Percentiles rank a stretch among this genome's conserved stretches.
phyloP scores from a whole-genome alignment of 2,888 invertebrate species.

The Pachymerium ferrugineum region DNA sequence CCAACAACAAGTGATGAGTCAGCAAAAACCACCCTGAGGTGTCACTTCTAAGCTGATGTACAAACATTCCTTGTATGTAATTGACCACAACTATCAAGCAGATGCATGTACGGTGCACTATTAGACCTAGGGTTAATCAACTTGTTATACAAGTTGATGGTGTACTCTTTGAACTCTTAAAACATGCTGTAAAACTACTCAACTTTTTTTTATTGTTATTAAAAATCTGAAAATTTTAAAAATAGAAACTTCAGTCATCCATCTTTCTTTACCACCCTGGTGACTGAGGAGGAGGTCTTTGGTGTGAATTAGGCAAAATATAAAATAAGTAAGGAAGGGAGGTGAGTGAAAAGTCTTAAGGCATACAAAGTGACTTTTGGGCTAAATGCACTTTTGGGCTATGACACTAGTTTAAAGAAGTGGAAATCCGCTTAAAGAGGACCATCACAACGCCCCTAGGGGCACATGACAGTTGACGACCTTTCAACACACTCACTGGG shows the following conservation, averaged over 20 bases:
- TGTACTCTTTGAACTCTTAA: background rate
- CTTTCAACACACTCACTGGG: conserved; percentile 12
- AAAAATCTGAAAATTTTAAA: too few species aligned
- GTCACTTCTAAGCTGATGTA: conserved; percentile 14
- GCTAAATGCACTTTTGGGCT: conserved; percentile 18
- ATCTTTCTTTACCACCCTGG: background rate
- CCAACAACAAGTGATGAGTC: conserved; percentile 12
- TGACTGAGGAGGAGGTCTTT: background rate
- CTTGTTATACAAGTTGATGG: background rate
- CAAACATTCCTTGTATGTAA: conserved; percentile 18
- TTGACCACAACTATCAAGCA: background rate
- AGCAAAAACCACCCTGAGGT: conserved; percentile 10
- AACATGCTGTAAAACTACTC: too few species aligned
- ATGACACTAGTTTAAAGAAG: conserved; percentile 20
- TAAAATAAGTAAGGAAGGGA: background rate
- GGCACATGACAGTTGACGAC: conserved; percentile 15
- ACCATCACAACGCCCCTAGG: conserved; percentile 28
- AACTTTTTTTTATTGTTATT: too few species aligned
- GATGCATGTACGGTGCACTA: background rate
- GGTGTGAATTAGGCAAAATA: conserved; percentile 9
- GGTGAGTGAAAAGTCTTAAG: background rate
- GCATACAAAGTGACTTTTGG: background rate
- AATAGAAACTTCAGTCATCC: too few species aligned
- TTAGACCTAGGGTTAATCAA: conserved; percentile 1
- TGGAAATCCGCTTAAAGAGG: conserved; percentile 27